Base-by-base conservation (phyloP, 2,113 vertebrate species). In the Pachypanchax playfairii region DNA sequence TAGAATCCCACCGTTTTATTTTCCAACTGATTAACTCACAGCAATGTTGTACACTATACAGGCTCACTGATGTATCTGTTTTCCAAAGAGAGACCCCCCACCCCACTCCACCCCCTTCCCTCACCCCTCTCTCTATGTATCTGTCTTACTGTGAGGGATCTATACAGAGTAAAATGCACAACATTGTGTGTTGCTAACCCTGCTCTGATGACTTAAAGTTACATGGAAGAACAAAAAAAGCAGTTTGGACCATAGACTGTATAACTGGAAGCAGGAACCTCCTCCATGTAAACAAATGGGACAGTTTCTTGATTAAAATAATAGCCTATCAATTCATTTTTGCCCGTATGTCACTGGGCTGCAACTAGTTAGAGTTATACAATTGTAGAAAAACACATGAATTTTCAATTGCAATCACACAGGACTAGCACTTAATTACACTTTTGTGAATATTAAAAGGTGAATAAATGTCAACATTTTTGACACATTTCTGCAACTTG, bases 1-100 rank as follows among this genome's bases (percentile, higher is more conserved):
- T 92, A 90, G 89, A 89, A 91, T 92, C 86, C 88, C 89, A 90
- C 81, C 83, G 85, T 91, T 91, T 91, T 91, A 89, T 90, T 88
- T 90, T 91, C 89, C 86, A 90, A 87, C 90, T 91, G 90, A 91
- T 92, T 90, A 91, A 90, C 87, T 90, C 88, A 82, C 87, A 89
- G 88, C 84, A 84, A 86, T 84, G 89, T 85, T 79, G 88, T 87
- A 86, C 87, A 86, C 85, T 83, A 82, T 85, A 83, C 80, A 87
- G 83, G 80, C 79, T 73, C 82, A 84, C 81, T 88, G 87, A 89
- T 87, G 87, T 88, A 90, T 90, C 87, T 89, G 86, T 89, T 89
- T 88, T 87, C 77, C 86, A 83, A 78, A 83, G 82, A 85, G 61
- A 65, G 63, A 56, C 66, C 61, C 77, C 74, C 58, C 83, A 56